phyloP scores from a whole-genome alignment of 2,113 vertebrate genomes.

The Corythoichthys intestinalis region DNA sequence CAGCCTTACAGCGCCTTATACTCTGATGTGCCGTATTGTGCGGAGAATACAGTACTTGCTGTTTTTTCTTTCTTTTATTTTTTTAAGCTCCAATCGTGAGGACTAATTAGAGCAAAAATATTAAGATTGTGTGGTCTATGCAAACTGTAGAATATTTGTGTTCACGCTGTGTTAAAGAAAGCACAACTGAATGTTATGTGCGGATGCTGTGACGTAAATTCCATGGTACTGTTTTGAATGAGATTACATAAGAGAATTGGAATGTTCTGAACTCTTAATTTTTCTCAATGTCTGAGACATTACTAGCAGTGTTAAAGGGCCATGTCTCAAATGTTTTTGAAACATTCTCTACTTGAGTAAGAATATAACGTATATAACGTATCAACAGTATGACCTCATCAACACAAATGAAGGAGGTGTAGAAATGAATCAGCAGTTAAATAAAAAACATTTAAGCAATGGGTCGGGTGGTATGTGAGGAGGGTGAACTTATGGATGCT shows the following conservation, averaged over 20 bases:
- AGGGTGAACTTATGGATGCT: conserved; percentile 47
- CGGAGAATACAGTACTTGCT: too few species aligned
- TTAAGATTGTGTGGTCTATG: too few species aligned
- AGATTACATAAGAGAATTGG: background rate
- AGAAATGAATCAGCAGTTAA: conserved; percentile 49
- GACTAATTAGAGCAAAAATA: too few species aligned
- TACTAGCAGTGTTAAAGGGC: background rate
- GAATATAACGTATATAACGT: background rate
- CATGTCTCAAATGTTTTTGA: background rate
- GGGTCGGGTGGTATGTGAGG: conserved; percentile 38
- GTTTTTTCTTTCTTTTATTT: too few species aligned
- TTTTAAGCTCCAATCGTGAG: too few species aligned
- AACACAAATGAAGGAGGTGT: conserved; percentile 7
- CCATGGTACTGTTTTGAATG: too few species aligned
- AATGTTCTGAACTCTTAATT: background rate
- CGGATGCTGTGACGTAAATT: too few species aligned
- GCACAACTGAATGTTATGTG: too few species aligned
- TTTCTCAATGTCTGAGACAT: background rate
- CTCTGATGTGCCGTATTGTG: too few species aligned
- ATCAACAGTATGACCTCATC: background rate
- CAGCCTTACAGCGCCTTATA: too few species aligned
- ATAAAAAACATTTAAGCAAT: conserved; percentile 52
- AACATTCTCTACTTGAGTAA: background rate
- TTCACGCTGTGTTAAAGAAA: too few species aligned
- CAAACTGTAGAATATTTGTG: too few species aligned